Base-by-base conservation (phyloP, 2,888 invertebrate species). In the Lymantria monacha region DNA sequence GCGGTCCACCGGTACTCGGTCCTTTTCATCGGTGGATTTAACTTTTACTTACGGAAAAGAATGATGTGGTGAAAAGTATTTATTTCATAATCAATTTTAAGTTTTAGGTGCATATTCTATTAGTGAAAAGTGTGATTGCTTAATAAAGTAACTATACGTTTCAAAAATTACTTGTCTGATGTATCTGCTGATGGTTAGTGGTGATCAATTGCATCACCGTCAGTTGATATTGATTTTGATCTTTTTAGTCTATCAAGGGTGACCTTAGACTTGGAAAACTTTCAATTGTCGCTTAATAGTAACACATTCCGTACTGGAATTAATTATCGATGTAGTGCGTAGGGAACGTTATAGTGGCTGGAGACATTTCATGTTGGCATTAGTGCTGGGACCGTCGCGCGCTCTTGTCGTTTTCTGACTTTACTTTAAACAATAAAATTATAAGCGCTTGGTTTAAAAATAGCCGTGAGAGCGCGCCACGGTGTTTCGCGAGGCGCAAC, bases 351-450 rank as follows among this genome's bases (percentile, higher is more conserved):
- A 14, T 46, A 67, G 70, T 68, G 70, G 67, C 76, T 76, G 79
- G 77, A 79, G 74, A 73, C 74, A 74, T 70, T 22, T 70, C 69
- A 66, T 63, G 65, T 74, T 73, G 81, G 85, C 88, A 85, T 88
- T 88, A 86, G 83, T 80, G 76, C 66, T 70, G 75, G 79, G 79
- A 72, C 79, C 83, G 83, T 76, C 85, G 86, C 73, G 82, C 79
- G 79, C 78, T 81, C 85, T 85, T 85, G 90, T 89, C 90, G 89
- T 81, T 69, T 82, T 79, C 76, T 72, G 72, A 75, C 79, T 81
- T 89, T 87, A 86, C 79, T 85, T 79, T 81, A 86, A 90, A 90
- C 88, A 90, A 90, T 90, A 88, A 91, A 89, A 88, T 90, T 89
- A 89, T 90, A 89, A 84, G 83, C 86, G 80, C 74, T 76, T 66